Percentiles rank a stretch among this genome's conserved stretches.
These are phyloP conservation scores for Ferrisia virgata DNA, from an alignment of 2,888 invertebrate genomes.

Conservation along the genomic window DNA sequence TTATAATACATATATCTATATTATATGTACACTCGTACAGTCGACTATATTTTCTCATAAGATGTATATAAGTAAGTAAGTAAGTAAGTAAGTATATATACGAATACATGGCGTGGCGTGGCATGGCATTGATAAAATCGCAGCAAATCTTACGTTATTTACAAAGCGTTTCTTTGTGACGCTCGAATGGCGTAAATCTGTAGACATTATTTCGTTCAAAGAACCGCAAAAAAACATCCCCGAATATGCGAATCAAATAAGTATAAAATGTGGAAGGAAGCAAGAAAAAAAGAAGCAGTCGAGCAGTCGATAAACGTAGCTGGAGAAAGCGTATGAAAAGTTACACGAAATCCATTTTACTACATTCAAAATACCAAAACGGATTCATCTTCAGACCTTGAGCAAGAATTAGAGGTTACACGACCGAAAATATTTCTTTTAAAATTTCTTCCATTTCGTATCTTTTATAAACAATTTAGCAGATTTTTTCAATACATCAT, in stretches of 20 bases:
- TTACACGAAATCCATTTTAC: conserved; percentile 15
- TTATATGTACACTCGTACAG: too few relatives aligned
- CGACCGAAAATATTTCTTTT: background rate
- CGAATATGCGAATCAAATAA: conserved; percentile 26
- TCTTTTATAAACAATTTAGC: conserved; percentile 1
- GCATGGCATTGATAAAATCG: background rate
- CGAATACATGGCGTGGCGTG: too few relatives aligned
- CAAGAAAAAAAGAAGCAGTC: background rate
- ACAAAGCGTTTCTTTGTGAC: background rate
- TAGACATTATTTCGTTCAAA: background rate
- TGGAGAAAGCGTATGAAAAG: conserved; percentile 9
- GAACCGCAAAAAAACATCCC: background rate
- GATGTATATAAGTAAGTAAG: too few relatives aligned
- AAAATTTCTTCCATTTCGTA: background rate
- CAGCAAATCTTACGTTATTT: background rate
- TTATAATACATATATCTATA: background rate
- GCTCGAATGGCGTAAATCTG: conserved; percentile 21
- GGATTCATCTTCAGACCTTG: conserved; percentile 4
- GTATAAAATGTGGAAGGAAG: background rate
- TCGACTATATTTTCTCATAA: background rate
- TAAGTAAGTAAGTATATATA: too few relatives aligned
- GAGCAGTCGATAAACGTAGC: conserved; percentile 17
- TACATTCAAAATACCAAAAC: conserved; percentile 24
- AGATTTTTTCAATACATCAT: conserved; percentile 13
- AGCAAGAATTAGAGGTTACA: conserved; percentile 3